Percentiles rank a stretch among this genome's conserved stretches.
phyloP scores from a whole-genome alignment of 92 coral and sea anemone species.

The Palythoa caribaeorum region DNA sequence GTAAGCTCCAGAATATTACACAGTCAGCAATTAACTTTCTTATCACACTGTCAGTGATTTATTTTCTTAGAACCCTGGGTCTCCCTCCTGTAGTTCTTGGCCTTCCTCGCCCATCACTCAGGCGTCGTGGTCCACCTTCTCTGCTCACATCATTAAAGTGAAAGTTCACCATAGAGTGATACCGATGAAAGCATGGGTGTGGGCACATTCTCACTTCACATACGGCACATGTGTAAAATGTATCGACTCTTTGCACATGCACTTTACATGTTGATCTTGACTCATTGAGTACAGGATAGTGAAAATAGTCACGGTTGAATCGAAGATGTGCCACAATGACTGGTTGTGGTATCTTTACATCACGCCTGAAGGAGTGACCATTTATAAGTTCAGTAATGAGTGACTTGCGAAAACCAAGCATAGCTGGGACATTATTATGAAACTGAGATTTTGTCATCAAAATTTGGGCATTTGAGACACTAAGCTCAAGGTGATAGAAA shows the following conservation, averaged over 20 bases:
- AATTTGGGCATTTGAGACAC: conserved; percentile 5
- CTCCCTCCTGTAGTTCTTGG: too few species aligned
- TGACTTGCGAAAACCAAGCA: neutral
- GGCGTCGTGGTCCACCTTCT: neutral
- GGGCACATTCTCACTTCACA: neutral
- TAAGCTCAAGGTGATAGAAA: neutral
- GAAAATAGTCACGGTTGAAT: neutral
- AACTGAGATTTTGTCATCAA: neutral
- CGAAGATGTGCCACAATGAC: neutral
- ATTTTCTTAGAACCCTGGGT: neutral
- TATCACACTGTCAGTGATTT: too few species aligned
- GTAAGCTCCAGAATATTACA: too few species aligned
- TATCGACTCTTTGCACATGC: too few species aligned
- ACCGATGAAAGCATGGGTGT: conserved; percentile 1
- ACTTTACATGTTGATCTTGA: too few species aligned
- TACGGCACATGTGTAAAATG: neutral
- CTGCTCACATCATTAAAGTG: conserved; percentile 17
- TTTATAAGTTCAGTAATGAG: neutral
- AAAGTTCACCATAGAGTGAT: neutral
- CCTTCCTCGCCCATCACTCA: neutral
- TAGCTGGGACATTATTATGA: neutral
- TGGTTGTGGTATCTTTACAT: too few species aligned
- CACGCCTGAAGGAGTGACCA: too few species aligned
- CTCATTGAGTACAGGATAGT: too few species aligned
- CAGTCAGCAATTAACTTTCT: too few species aligned